phyloP scores from a whole-genome alignment of 2,888 invertebrate genomes.

The Schizotus pectinicornis region DNA sequence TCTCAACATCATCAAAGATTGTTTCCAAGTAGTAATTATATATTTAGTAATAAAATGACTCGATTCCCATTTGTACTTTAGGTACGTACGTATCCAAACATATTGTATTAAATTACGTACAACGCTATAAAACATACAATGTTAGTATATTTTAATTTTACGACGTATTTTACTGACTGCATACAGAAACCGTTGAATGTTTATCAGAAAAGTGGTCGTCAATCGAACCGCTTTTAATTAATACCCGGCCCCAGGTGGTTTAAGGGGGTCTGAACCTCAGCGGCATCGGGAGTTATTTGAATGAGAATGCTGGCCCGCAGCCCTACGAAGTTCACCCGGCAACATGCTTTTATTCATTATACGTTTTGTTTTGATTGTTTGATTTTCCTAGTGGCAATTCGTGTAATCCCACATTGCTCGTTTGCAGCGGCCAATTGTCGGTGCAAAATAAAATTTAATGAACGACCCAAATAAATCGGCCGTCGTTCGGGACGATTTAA shows the following conservation, averaged over 20 bases:
- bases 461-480: conserved; percentile 23
- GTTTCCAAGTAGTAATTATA: too few relatives aligned
- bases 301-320: conserved; percentile 17
- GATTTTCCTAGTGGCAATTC: conserved; percentile 27
- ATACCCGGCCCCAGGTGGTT: conserved; percentile 20
- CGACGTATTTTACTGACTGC: too few relatives aligned
- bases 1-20: too few relatives aligned
- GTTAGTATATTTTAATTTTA: too few relatives aligned
- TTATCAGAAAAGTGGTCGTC: conserved; percentile 11
- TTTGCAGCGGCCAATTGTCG: conserved; percentile 19
- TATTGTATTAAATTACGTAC: too few relatives aligned
- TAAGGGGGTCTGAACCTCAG: conserved; percentile 14
- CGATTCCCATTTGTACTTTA: too few relatives aligned
- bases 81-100: too few relatives aligned
- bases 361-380: conserved; percentile 25
- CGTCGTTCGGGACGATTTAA: conserved; percentile 16
- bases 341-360: conserved; percentile 27
- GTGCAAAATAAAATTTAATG: conserved; percentile 22
- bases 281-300: conserved; percentile 6
- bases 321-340: conserved; percentile 12
- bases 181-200: too few relatives aligned
- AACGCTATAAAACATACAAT: too few relatives aligned
- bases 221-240: conserved; percentile 26
- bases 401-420: conserved; percentile 15
- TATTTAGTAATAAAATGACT: too few relatives aligned